Evolutionary conservation across 2,888 invertebrate species (phyloP), one percentile per base, ranked within the genome.

Genomic region (Ophioninae sp.): DNA sequence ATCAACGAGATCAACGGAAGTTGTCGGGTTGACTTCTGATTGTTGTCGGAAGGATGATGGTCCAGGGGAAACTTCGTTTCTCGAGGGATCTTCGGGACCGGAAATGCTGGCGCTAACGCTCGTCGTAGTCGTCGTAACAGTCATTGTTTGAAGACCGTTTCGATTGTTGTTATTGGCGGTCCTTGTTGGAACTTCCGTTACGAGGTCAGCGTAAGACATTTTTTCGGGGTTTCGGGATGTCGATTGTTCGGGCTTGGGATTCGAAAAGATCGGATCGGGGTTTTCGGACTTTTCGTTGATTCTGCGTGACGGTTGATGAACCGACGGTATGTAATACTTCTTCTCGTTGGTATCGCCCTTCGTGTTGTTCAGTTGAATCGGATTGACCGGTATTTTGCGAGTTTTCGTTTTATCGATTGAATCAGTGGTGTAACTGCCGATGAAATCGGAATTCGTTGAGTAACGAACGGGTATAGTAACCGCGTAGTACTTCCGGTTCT

Each of bases 41-140:
- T 44, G 72, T 61, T 73, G 77, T 44, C 65, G 68, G 9, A 41
- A 51, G 30, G 69, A 76, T 9, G 44, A 51, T 9, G 81, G 23
- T 51, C 67, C 76, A 37, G 63, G 67, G 51, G 79, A 73, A 83
- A 84, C 84, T 71, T 85, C 86, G 80, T 87, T 87, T 58, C 68
- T 84, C 23, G 76, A 72, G 17, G 78, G 63, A n/a, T 83, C 86
- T 37, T 84, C 83, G 23, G 23, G 8, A 64, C 23, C 61, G 51
- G 17, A 22, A 44, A 22, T 64, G 44, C 20, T 69, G 9, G 8
- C 58, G 41, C 39, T 72, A 65, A 13, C 67, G 13, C 13, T 72
- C 9, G 59, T 76, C 23, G 76, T 59, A n/a, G 59, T 59, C 1
- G 22, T 79, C 61, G 58, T 64, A 22, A 73, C 37, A 3, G 56